Evolutionary conservation across 1,140 invertebrate species (phyloP), one percentile per base, ranked within the genome.

Genomic region (Agrypnia vestita): DNA sequence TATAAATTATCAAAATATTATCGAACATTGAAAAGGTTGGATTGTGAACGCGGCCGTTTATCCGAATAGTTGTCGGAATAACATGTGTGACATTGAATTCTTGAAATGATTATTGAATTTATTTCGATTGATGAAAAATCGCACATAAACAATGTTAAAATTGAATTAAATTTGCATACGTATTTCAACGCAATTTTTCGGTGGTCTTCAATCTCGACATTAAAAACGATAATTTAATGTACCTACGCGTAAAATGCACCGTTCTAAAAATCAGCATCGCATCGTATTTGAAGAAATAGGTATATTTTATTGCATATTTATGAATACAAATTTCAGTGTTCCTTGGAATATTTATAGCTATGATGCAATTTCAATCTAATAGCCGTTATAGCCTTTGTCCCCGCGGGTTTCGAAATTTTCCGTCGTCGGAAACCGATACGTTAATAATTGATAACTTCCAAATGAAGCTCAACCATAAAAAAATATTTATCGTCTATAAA

Each of bases 291-390:
- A 15, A 56, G 53, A 56, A 4, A 56, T 17, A 51, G 49, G 25
- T 35, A 35, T 35, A 51, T 8, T 62, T 62, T 62, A 62, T 62
- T 62, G 59, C 59, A 62, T 62, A 25, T 62, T 21, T 25, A 62
- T 62, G 59, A 12, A 25, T 62, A 17, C 59, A 11, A 62, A 25
- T 6, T 62, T 35, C 25, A 35, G 25, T 62, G 55, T 10, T 59
- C 13, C 55, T 10, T 17, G 13, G 19, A 62, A 11, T 62, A 62
- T 62, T 62, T 62, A 21, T 35, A 62, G 25, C 17, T 9, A 13
- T 62, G 59, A 51, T 51, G 49, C 49, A 51, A 51, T 51, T 51
- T 12, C 11, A 51, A 51, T 51, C 49, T 13, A 51, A 15, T 51
- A 12, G n/a, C 11, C 49, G 11, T 51, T 15, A 13, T 51, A 51